phyloP scores from a whole-genome alignment of 1,140 invertebrate genomes.

The Diachasma alloeum region DNA sequence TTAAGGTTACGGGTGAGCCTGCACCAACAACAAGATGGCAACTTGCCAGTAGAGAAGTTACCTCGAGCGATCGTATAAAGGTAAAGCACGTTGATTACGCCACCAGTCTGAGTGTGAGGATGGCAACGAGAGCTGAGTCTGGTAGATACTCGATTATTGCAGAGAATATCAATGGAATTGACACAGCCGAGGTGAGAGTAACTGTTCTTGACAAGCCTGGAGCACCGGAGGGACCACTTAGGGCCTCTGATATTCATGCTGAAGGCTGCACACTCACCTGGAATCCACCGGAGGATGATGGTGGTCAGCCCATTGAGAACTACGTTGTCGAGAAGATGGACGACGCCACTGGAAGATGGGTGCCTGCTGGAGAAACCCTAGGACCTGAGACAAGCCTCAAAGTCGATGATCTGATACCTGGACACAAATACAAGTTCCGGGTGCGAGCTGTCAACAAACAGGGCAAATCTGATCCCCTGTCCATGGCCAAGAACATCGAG shows the following conservation, averaged over 20 bases:
- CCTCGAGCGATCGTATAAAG: slow-evolving; percentile 74
- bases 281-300: slow-evolving; percentile 91
- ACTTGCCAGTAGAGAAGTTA: slow-evolving; percentile 77
- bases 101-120: slow-evolving; percentile 86
- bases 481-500: slow-evolving; percentile 86
- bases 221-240: slow-evolving; percentile 90
- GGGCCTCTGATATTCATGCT: slow-evolving; percentile 85
- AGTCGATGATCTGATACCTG: slow-evolving; percentile 82
- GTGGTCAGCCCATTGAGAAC: slow-evolving; percentile 87
- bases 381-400: slow-evolving; percentile 78
- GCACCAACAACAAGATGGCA: slow-evolving; percentile 91
- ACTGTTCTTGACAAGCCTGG: slow-evolving; percentile 90
- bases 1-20: slow-evolving; percentile 89
- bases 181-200: slow-evolving; percentile 90
- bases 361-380: slow-evolving; percentile 88
- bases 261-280: slow-evolving; percentile 86
- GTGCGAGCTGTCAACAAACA: slow-evolving; percentile 95
- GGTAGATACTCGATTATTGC: slow-evolving; percentile 92
- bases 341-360: slow-evolving; percentile 90
- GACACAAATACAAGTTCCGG: slow-evolving; percentile 96
- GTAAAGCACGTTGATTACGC: slow-evolving; percentile 88
- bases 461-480: slow-evolving; percentile 94
- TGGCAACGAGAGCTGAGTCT: slow-evolving; percentile 86
- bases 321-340: slow-evolving; percentile 96
- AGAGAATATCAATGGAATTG: slow-evolving; percentile 92